Percentiles rank a stretch among this genome's conserved stretches.
Conservation (phyloP, 2,113 vertebrate genomes). For the Oreochromis spilurus region DNA sequence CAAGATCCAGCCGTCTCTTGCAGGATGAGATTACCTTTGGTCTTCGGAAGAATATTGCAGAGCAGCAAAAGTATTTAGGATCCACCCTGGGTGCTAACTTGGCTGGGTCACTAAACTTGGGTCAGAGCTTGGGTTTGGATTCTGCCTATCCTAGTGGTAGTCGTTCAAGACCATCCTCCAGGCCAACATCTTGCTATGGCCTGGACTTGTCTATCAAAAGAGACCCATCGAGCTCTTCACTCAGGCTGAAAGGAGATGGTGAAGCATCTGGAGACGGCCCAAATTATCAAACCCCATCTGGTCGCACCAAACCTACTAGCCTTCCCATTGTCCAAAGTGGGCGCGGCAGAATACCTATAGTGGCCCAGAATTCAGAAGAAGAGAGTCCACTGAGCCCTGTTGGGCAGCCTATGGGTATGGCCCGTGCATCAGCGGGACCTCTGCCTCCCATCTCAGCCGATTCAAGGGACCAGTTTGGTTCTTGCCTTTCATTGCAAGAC, state of each 20-base stretch:
- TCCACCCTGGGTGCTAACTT: slow-evolving; percentile 82
- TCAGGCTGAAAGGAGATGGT: slow-evolving; percentile 89
- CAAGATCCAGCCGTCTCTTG: slow-evolving; percentile 85
- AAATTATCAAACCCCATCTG: slow-evolving; percentile 83
- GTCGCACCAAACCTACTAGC: slow-evolving; percentile 94
- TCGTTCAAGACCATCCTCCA: slow-evolving; percentile 91
- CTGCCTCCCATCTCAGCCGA: slow-evolving; percentile 97
- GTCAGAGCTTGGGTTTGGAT: slow-evolving; percentile 79
- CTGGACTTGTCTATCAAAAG: slow-evolving; percentile 94
- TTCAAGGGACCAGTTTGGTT: slow-evolving; percentile 96
- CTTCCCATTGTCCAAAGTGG: slow-evolving; percentile 93
- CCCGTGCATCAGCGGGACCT: slow-evolving; percentile 92
- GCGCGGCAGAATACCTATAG: slow-evolving; percentile 91
- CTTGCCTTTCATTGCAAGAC: slow-evolving; percentile 88
- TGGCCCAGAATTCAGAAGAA: slow-evolving; percentile 97
- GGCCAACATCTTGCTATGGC: slow-evolving; percentile 94
- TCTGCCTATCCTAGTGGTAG: slow-evolving; percentile 87
- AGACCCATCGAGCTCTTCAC: slow-evolving; percentile 91
- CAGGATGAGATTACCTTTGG: slow-evolving; percentile 97
- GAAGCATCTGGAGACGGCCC: slow-evolving; percentile 83
- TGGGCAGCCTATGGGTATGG: slow-evolving; percentile 99
- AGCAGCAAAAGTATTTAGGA: slow-evolving; percentile 94
- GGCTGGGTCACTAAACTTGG: slow-evolving; percentile 81
- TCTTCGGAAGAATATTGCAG: slow-evolving; percentile 94
- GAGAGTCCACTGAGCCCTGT: slow-evolving; percentile 97